phyloP scores from a whole-genome alignment of 2,797 vertebrate species.

The Tiaroga cobitis region DNA sequence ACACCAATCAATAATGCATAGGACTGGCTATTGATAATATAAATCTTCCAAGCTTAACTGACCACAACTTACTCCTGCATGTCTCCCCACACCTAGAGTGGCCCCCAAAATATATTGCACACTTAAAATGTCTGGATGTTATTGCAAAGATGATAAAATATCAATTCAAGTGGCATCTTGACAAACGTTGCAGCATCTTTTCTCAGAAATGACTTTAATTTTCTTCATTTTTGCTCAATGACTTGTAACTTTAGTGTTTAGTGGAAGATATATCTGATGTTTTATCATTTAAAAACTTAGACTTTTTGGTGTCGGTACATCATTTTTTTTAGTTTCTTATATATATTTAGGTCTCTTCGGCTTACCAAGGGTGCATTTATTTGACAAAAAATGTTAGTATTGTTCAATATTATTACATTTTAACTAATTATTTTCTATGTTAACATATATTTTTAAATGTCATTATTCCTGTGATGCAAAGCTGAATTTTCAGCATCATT shows the following conservation, averaged over 20 bases:
- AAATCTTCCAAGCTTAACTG: background rate
- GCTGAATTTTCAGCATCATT: background rate
- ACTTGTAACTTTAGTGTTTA: background rate
- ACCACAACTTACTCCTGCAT: background rate
- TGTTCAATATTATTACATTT: background rate
- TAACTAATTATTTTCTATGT: background rate
- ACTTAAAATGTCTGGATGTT: background rate
- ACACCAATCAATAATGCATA: slow-evolving; percentile 42
- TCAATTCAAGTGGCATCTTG: background rate
- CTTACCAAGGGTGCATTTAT: background rate
- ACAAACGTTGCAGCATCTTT: background rate
- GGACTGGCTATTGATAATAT: background rate
- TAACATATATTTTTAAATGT: background rate
- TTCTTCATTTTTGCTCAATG: background rate
- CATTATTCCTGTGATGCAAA: background rate
- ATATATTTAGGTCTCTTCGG: background rate
- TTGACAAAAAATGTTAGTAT: no score
- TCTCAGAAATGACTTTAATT: background rate
- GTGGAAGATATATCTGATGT: background rate
- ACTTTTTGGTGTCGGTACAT: background rate
- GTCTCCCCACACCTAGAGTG: background rate
- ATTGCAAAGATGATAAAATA: background rate
- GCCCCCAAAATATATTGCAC: background rate
- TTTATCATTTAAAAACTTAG: background rate
- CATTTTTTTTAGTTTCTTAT: background rate